Percentiles rank a stretch among this genome's conserved stretches.
Evolutionary conservation across 2,113 vertebrate species (phyloP).

Genomic region (Cepphus grylle): DNA sequence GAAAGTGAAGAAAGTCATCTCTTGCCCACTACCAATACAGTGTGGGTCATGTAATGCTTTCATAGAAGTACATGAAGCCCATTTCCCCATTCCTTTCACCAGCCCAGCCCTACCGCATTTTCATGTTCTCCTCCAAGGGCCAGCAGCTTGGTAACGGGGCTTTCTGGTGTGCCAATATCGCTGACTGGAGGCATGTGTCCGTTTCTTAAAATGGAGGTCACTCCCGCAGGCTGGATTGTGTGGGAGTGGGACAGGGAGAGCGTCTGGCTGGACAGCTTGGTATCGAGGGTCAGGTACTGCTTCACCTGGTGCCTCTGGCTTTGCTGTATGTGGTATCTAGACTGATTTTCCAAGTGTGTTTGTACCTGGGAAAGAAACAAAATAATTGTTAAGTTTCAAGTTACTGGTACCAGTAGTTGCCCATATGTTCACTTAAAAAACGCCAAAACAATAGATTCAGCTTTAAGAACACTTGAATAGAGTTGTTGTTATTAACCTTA

Average conservation of each 20-base stretch:
- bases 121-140: constrained; percentile 77
- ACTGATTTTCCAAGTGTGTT: constrained; percentile 86
- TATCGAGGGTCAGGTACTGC: constrained; percentile 87
- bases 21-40: neutral
- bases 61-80: neutral
- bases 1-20: neutral
- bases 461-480: neutral
- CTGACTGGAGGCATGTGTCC: constrained; percentile 75
- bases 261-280: constrained; percentile 79
- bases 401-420: neutral
- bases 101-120: constrained; percentile 73
- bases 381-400: neutral
- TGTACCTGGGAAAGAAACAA: constrained; percentile 79
- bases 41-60: fast-evolving
- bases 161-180: constrained; percentile 72
- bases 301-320: constrained; percentile 87
- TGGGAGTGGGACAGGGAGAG: constrained; percentile 74
- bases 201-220: constrained; percentile 75
- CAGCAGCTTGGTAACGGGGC: constrained; percentile 79
- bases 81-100: neutral
- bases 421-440: neutral
- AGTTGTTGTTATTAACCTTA: neutral
- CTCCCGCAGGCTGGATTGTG: constrained; percentile 68
- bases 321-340: constrained; percentile 85
- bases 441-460: neutral